phyloP scores from a whole-genome alignment of 2,113 vertebrate species.

The Carassius carassius region DNA sequence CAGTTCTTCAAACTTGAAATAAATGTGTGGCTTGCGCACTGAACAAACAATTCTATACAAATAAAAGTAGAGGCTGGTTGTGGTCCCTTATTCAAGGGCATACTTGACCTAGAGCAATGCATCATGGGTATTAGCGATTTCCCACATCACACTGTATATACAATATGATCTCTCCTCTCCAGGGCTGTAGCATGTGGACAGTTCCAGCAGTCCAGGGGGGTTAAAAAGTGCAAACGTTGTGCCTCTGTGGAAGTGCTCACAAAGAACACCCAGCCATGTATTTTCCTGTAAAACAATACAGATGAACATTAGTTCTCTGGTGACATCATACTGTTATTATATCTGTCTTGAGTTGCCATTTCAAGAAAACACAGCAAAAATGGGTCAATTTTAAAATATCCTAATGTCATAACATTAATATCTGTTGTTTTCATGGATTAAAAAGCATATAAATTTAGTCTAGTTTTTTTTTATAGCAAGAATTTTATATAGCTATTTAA shows the following conservation, averaged over 20 bases:
- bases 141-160: background rate
- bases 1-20: slow-evolving; percentile 51
- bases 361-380: background rate
- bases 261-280: slow-evolving; percentile 78
- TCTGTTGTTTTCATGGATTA: background rate
- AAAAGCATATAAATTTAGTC: too few species aligned
- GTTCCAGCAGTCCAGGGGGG: slow-evolving; percentile 14
- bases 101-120: slow-evolving; percentile 19
- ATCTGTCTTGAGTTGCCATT: background rate
- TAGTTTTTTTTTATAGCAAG: too few species aligned
- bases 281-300: slow-evolving; percentile 69
- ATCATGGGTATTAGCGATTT: slow-evolving; percentile 23
- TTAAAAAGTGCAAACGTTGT: slow-evolving; percentile 62
- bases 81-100: slow-evolving; percentile 25
- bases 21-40: background rate
- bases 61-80: slow-evolving; percentile 33
- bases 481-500: too few species aligned
- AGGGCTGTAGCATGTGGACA: slow-evolving; percentile 4
- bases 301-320: background rate
- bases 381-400: background rate
- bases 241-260: slow-evolving; percentile 59
- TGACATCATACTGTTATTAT: background rate
- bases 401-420: background rate
- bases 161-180: background rate
- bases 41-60: slow-evolving; percentile 50